phyloP scores from a whole-genome alignment of 2,113 vertebrate genomes.

The Cavia porcellus region DNA sequence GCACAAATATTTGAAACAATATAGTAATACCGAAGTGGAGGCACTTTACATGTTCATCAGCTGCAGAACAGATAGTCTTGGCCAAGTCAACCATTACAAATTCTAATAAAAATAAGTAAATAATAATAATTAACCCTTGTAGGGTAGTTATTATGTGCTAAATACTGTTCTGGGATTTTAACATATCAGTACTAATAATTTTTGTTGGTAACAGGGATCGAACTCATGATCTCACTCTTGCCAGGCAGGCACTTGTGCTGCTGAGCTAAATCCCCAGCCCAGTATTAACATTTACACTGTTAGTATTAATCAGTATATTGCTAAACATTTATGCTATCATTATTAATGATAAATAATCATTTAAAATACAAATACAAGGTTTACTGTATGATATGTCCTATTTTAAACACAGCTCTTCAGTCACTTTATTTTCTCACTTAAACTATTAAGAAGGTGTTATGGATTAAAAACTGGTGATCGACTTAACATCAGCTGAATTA shows the following conservation, averaged over 20 bases:
- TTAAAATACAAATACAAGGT: background rate
- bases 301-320: background rate
- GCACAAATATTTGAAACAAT: background rate
- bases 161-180: conserved; percentile 7
- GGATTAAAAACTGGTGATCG: too few relatives aligned
- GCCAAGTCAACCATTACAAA: background rate
- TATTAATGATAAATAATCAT: background rate
- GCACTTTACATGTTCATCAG: background rate
- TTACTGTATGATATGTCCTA: background rate
- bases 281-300: background rate
- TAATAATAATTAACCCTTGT: background rate
- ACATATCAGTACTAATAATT: background rate
- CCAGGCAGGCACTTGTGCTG: too few relatives aligned
- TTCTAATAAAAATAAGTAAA: conserved; percentile 16
- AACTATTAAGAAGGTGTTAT: background rate
- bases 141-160: background rate
- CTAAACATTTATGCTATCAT: background rate
- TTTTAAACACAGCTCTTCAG: conserved; percentile 32
- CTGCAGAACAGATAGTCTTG: background rate
- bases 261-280: too few relatives aligned
- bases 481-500: too few relatives aligned
- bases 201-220: too few relatives aligned
- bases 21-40: conserved; percentile 21
- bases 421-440: conserved; percentile 15
- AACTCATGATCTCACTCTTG: too few relatives aligned